Base-by-base conservation (phyloP, 1,140 invertebrate species). In the Sinella curviseta region DNA sequence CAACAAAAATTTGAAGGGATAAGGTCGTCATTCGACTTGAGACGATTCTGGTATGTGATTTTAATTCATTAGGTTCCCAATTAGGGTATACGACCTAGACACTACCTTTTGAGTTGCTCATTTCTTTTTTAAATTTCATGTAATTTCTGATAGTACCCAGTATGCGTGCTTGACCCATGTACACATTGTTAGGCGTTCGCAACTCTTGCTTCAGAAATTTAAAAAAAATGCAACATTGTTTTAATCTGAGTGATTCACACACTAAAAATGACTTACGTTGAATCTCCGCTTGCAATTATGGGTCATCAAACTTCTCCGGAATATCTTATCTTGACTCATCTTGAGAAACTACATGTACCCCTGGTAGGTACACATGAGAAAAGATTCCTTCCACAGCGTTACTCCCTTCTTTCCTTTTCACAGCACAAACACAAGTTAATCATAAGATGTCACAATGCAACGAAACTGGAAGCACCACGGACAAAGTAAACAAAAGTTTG, bases 271-370 rank as follows among this genome's bases (percentile, higher is more conserved):
- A 60, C 57, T 60, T 60, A 60, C 57, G 24, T n/a, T 16, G 57
- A 60, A 60, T 26, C 24, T 60, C 3, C 57, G 57, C 24, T 26
- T 26, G 24, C 57, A n/a, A 26, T 26, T 17, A 60, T 60, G 57
- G 57, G 24, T 60, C 57, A 60, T 60, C 57, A 26, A 60, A 60
- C 24, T 60, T 60, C 14, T 60, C 57, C 57, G 57, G 57, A 26
- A 60, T 60, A 60, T 17, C 24, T 60, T 60, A 60, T 60, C 57
- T 60, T 60, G 57, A 60, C 14, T 60, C 57, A 60, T 60, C 24
- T 60, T 60, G 57, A 26, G 57, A 60, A 60, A 17, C 20, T 48
- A 12, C 39, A 3, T n/a, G 57, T 60, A 60, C 24, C 57, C 24
- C 14, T 60, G 8, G 39, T 26, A 8, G 39, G 39, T 48, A 48